Evolutionary conservation across 2,888 invertebrate species (phyloP).

Genomic region (Drosophila buzzatii): DNA sequence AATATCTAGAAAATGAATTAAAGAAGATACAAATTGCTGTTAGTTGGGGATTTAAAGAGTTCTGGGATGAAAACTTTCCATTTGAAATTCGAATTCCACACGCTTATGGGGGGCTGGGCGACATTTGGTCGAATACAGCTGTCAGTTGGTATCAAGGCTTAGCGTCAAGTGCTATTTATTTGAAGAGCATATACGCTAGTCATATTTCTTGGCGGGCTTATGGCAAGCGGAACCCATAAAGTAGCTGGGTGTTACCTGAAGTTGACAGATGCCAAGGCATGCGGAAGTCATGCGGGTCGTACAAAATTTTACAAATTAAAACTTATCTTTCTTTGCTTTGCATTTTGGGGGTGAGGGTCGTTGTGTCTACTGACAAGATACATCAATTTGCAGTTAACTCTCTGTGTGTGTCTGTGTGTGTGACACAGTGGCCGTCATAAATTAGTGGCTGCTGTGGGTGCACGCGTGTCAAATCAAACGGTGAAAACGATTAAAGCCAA

Average conservation of each 20-base stretch:
- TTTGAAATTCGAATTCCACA: neutral
- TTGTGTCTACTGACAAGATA: conserved; percentile 51
- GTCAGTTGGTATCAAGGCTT: conserved; percentile 23
- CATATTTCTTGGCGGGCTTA: conserved; percentile 51
- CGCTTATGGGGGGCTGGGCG: neutral
- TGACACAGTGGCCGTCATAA: conserved; percentile 52
- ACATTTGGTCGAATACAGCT: conserved; percentile 17
- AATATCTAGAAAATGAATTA: neutral
- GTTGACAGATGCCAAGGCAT: conserved; percentile 25
- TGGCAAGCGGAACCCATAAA: conserved; percentile 8
- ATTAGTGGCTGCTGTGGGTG: conserved; percentile 61
- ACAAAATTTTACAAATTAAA: conserved; percentile 57
- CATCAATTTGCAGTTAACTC: conserved; percentile 70
- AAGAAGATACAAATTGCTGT: neutral
- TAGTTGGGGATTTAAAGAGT: neutral
- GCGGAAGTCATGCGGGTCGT: conserved; percentile 24
- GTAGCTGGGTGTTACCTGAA: conserved; percentile 25
- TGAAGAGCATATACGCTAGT: conserved; percentile 43
- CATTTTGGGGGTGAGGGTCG: conserved; percentile 17
- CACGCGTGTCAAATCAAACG: conserved; percentile 71
- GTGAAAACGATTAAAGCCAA: conserved; percentile 69
- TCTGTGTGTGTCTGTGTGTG: conserved; percentile 15
- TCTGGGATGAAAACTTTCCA: neutral
- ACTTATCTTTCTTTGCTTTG: conserved; percentile 8
- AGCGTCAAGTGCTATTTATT: conserved; percentile 53